A percentile compares a stretch with the other conserved stretches of the same genome.
These are phyloP conservation scores for Pyralis farinalis DNA, from an alignment of 2,888 invertebrate species.

Conservation along the genomic window DNA sequence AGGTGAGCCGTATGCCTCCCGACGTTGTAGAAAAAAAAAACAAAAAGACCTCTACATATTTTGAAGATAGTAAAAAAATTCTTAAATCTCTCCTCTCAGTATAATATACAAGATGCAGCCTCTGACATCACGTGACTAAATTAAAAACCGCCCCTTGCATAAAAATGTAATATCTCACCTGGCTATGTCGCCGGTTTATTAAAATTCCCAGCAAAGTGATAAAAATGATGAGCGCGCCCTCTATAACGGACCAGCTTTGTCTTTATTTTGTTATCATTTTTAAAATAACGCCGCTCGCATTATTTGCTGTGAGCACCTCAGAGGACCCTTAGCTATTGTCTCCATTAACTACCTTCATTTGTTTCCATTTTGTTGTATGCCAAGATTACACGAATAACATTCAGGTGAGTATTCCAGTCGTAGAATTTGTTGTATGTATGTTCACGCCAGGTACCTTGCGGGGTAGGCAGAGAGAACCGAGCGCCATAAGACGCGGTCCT, in stretches of 20 bases:
- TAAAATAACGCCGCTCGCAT: conserved; percentile 27
- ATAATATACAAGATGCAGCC: too few species aligned
- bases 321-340: not conserved
- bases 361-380: not conserved
- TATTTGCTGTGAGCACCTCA: conserved; percentile 2
- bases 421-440: too few species aligned
- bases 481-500: too few species aligned
- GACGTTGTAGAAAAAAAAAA: too few species aligned
- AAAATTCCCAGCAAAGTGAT: conserved; percentile 69
- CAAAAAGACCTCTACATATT: too few species aligned
- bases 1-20: too few species aligned
- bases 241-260: conserved; percentile 47
- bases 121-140: conserved; percentile 30
- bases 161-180: conserved; percentile 65
- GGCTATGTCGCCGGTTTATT: conserved; percentile 61
- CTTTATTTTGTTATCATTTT: conserved; percentile 53
- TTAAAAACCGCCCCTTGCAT: conserved; percentile 57
- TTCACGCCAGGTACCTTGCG: too few species aligned
- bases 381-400: too few species aligned
- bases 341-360: not conserved
- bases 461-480: too few species aligned
- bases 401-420: too few species aligned
- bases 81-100: too few species aligned
- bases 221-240: conserved; percentile 61
- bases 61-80: too few species aligned